Evolutionary conservation across 2,113 vertebrate genomes (phyloP).

Genomic region (Nycticorax nycticorax): DNA sequence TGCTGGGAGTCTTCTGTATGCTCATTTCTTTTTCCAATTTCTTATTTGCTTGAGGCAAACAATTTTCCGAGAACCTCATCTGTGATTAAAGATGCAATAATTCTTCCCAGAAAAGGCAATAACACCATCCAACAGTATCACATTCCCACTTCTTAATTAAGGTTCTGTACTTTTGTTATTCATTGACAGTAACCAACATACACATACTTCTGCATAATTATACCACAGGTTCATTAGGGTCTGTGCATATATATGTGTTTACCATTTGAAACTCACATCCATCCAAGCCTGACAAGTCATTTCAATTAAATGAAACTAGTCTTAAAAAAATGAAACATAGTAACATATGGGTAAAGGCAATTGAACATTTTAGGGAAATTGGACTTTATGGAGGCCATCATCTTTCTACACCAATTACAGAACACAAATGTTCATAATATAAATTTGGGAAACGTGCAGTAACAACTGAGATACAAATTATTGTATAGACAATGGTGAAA

Average conservation of each 20-base stretch:
- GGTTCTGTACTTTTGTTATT: neutral
- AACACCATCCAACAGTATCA: conserved; percentile 23
- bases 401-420: neutral
- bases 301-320: neutral
- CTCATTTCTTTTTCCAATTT: conserved; percentile 10
- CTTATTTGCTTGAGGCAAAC: conserved; percentile 16
- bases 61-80: neutral
- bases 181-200: neutral
- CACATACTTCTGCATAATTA: conserved; percentile 2
- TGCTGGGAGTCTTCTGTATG: neutral
- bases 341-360: neutral
- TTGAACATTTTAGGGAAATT: neutral
- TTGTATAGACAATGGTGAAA: neutral
- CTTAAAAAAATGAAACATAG: neutral
- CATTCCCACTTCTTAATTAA: conserved; percentile 31
- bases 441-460: neutral
- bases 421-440: neutral
- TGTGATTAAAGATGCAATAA: conserved; percentile 37
- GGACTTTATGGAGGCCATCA: neutral
- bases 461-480: neutral
- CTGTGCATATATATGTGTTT: neutral
- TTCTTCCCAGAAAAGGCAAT: conserved; percentile 30
- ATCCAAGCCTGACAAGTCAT: neutral
- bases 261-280: neutral
- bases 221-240: neutral